Percentiles rank a stretch among this genome's conserved stretches.
Conservation (phyloP, 2,888 invertebrate genomes). For the Pollenia angustigena region DNA sequence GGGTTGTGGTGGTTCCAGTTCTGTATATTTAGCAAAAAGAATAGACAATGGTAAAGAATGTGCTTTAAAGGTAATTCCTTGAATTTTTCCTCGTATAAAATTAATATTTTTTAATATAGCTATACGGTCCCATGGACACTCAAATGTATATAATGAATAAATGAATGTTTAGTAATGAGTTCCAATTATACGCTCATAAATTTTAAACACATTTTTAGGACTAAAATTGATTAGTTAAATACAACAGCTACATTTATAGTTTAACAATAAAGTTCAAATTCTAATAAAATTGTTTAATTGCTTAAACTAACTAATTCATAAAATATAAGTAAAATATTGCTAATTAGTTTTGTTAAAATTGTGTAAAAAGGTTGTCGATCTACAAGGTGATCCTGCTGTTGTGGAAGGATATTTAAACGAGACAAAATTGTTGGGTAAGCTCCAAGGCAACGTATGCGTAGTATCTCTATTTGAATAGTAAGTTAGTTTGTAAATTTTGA, state of each 20-base stretch:
- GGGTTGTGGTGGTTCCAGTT: constrained; percentile 95
- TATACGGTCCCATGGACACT: too few species aligned
- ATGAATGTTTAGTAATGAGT: too few species aligned
- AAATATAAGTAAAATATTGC: too few species aligned
- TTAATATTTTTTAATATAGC: not conserved
- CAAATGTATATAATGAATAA: too few species aligned
- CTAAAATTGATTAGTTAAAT: too few species aligned
- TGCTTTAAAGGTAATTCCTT: constrained; percentile 80
- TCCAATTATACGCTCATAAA: too few species aligned
- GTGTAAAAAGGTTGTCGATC: constrained; percentile 90
- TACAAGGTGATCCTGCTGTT: constrained; percentile 89
- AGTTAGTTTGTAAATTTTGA: constrained; percentile 82
- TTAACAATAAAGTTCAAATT: too few species aligned
- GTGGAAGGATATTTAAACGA: constrained; percentile 95
- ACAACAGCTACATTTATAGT: too few species aligned
- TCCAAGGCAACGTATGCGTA: constrained; percentile 93
- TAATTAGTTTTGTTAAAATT: not conserved
- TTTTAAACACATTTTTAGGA: too few species aligned
- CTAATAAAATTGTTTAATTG: too few species aligned
- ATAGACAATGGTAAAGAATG: constrained; percentile 79
- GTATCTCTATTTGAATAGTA: constrained; percentile 94
- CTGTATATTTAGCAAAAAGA: constrained; percentile 86
- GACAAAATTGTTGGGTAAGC: constrained; percentile 90
- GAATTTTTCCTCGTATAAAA: not conserved
- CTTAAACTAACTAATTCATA: too few species aligned